Conservation (phyloP, 2,888 invertebrate species). For the Arctia plantaginis region DNA sequence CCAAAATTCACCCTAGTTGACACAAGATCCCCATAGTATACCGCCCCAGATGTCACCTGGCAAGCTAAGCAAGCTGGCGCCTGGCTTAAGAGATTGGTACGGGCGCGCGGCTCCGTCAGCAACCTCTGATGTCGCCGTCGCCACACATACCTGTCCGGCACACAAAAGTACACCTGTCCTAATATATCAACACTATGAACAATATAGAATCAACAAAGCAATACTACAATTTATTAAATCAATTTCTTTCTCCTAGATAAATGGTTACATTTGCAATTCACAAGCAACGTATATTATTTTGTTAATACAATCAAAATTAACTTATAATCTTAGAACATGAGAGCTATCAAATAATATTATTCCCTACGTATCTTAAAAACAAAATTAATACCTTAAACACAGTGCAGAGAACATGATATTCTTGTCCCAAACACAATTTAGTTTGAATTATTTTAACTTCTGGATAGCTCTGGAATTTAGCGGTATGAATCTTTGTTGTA, state of each 20-base stretch:
- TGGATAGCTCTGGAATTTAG: not conserved
- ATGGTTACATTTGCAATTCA: constrained; percentile 35
- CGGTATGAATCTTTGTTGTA: not conserved
- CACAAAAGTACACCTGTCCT: too few species aligned
- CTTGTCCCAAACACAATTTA: not conserved
- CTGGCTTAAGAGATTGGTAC: too few species aligned
- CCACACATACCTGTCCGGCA: too few species aligned
- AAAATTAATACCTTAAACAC: not conserved
- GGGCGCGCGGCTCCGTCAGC: too few species aligned
- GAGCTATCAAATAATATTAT: not conserved
- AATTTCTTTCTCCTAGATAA: constrained; percentile 56
- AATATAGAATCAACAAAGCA: too few species aligned
- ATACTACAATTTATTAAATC: constrained; percentile 47
- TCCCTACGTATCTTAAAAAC: not conserved
- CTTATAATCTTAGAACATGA: not conserved
- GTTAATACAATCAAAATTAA: not conserved
- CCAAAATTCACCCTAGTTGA: too few species aligned
- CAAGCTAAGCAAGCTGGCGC: too few species aligned
- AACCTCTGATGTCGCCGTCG: too few species aligned
- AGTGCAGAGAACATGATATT: not conserved
- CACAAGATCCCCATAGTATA: too few species aligned
- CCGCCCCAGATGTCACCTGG: too few species aligned
- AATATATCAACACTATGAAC: too few species aligned
- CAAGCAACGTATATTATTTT: not conserved
- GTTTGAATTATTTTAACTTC: not conserved